These are phyloP conservation scores for Tineola bisselliella DNA, from an alignment of 2,888 invertebrate species.

Conservation along the genomic window DNA sequence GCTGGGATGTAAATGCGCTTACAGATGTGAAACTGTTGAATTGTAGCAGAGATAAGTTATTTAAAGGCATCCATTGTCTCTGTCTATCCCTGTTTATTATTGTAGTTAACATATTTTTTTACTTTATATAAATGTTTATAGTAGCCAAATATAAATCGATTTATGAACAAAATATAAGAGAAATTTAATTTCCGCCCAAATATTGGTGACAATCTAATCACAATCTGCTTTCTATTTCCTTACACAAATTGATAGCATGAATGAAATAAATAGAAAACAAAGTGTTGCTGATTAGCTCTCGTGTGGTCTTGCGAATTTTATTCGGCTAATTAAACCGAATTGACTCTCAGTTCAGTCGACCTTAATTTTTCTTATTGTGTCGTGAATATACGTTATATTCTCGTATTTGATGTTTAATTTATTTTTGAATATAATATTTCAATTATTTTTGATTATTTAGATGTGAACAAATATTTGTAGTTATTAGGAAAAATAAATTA, in stretches of 20 bases:
- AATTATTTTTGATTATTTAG: no score
- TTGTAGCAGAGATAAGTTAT: no score
- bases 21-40: no score
- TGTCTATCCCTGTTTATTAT: no score
- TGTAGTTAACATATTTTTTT: no score
- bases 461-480: no score
- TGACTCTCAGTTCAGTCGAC: not conserved
- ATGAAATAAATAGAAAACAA: constrained; percentile 26
- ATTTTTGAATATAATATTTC: no score
- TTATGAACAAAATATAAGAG: not conserved
- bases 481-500: no score
- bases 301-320: constrained; percentile 21
- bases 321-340: not conserved
- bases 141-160: not conserved
- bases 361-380: not conserved
- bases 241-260: not conserved
- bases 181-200: not conserved
- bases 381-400: not conserved
- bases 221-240: not conserved
- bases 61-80: no score
- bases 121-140: no score
- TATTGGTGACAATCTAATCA: not conserved
- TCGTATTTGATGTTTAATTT: no score
- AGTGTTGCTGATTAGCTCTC: constrained; percentile 31
- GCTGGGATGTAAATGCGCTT: no score